A percentile compares a stretch with the other conserved stretches of the same genome.
Evolutionary conservation across 2,888 invertebrate genomes (phyloP).

Genomic region (Proisotoma minuta): DNA sequence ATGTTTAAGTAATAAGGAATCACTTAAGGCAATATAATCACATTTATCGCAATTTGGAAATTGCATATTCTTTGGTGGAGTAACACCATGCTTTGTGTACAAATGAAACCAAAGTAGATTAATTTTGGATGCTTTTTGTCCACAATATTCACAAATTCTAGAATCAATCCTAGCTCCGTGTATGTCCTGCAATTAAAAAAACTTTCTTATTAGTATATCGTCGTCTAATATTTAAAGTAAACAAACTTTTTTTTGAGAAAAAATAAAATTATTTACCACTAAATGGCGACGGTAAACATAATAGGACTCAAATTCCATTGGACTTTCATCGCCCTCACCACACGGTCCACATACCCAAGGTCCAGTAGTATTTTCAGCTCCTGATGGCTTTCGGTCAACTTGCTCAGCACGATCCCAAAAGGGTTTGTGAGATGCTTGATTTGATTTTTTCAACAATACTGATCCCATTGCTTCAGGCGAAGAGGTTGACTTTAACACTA

Average conservation of each 20-base stretch:
- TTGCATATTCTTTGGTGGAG: conserved; percentile 63
- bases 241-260: conserved; percentile 54
- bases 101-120: conserved; percentile 72
- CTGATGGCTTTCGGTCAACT: conserved; percentile 43
- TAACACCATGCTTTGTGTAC: conserved; percentile 71
- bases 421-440: conserved; percentile 19
- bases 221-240: conserved; percentile 2
- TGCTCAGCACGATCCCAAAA: conserved; percentile 44
- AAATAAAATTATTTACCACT: conserved; percentile 43
- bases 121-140: conserved; percentile 67
- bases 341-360: conserved; percentile 76
- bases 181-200: conserved; percentile 34
- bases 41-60: conserved; percentile 77
- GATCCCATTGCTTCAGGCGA: conserved; percentile 30
- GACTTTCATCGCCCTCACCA: conserved; percentile 60
- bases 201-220: background rate
- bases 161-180: conserved; percentile 45
- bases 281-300: conserved; percentile 75
- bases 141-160: conserved; percentile 78
- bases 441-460: conserved; percentile 36
- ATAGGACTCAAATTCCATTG: conserved; percentile 69
- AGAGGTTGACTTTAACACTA: conserved; percentile 52
- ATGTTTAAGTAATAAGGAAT: conserved; percentile 66
- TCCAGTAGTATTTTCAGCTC: conserved; percentile 53
- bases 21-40: conserved; percentile 69